A percentile compares a stretch with the other conserved stretches of the same genome.
Conservation (phyloP, 2,888 invertebrate species). For the Amphipoea lucens region DNA sequence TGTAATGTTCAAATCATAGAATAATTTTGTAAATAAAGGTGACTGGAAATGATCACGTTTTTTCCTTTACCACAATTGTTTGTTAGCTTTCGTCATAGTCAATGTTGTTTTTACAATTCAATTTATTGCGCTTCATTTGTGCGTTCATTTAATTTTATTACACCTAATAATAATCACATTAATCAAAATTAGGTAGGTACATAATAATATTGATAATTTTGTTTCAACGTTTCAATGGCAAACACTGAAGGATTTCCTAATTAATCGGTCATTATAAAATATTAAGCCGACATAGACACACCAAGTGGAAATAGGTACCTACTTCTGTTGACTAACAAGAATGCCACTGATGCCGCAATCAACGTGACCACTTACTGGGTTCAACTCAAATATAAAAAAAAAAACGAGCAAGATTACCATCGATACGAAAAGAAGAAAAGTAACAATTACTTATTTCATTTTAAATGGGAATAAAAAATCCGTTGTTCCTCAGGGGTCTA, state of each 20-base stretch:
- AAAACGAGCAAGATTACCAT: too few relatives aligned
- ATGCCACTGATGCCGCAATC: too few relatives aligned
- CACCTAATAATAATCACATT: background rate
- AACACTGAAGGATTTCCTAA: background rate
- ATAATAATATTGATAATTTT: background rate
- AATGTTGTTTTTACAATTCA: conserved; percentile 32
- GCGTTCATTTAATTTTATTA: conserved; percentile 32
- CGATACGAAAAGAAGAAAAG: background rate
- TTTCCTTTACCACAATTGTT: conserved; percentile 36
- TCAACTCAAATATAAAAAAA: too few relatives aligned
- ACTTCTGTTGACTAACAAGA: background rate
- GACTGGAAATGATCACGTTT: conserved; percentile 47
- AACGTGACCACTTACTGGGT: too few relatives aligned
- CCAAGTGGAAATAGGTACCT: background rate
- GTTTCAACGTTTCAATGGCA: conserved; percentile 14
- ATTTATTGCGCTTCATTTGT: conserved; percentile 32
- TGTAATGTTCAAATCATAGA: conserved; percentile 43
- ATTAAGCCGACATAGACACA: background rate
- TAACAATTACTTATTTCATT: background rate
- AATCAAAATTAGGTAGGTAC: conserved; percentile 9
- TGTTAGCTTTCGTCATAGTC: conserved; percentile 31
- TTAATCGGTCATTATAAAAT: conserved; percentile 1
- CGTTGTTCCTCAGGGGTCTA: background rate
- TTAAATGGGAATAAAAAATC: background rate
- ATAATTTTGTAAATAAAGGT: conserved; percentile 49